Conservation (phyloP, 2,113 vertebrate species). For the Colossoma macropomum region DNA sequence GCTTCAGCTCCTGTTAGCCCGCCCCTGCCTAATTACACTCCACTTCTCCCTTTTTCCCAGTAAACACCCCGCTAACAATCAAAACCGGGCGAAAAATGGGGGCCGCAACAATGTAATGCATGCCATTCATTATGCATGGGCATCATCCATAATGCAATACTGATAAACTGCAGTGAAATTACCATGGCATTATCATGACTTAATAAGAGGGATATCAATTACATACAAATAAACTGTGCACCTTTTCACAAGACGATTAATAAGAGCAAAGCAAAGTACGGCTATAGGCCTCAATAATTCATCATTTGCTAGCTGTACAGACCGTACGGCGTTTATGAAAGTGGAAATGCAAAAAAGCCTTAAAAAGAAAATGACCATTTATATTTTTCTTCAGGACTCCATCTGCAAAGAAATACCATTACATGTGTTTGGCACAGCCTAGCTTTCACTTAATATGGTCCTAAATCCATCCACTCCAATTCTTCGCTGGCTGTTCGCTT, state of each 20-base stretch:
- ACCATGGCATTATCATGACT: not conserved
- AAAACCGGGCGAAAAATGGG: not conserved
- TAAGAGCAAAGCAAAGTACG: not conserved
- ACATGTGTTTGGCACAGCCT: not conserved
- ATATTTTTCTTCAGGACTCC: not conserved
- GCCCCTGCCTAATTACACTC: not conserved
- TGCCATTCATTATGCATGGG: not conserved
- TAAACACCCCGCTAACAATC: not conserved
- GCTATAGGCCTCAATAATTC: constrained; percentile 1
- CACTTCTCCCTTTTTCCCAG: not conserved
- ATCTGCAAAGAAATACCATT: constrained; percentile 9
- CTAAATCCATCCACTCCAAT: constrained; percentile 20
- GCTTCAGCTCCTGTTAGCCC: not conserved
- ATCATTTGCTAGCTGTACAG: not conserved
- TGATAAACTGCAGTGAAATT: constrained; percentile 12
- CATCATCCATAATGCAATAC: not conserved
- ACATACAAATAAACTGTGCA: not conserved
- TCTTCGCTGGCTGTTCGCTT: not conserved
- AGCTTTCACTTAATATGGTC: not conserved
- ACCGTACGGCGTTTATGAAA: not conserved
- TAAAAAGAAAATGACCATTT: constrained; percentile 2
- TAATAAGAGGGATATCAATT: constrained; percentile 13
- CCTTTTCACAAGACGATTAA: not conserved
- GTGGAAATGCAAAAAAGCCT: not conserved
- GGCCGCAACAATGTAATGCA: constrained; percentile 8